A percentile compares a stretch with the other conserved stretches of the same genome.
These are phyloP conservation scores for Drosophila subobscura DNA, from an alignment of 1,140 invertebrate genomes.

Conservation along the genomic window DNA sequence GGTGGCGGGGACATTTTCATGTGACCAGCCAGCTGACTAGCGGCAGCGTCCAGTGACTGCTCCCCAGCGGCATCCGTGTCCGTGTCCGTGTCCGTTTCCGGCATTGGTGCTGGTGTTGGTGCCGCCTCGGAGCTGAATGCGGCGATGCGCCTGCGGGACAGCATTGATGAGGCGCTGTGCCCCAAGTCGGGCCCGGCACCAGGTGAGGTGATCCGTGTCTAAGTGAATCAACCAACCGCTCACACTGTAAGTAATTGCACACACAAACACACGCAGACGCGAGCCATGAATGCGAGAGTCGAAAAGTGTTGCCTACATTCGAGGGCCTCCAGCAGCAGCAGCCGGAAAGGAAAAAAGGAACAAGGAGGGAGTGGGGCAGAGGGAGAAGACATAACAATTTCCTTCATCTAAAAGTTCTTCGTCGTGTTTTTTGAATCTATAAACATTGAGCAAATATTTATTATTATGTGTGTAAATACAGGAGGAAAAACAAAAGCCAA, in stretches of 20 bases:
- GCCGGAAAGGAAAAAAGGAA: too few species aligned
- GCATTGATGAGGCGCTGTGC: slow-evolving; percentile 71
- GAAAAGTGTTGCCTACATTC: slow-evolving; percentile 11
- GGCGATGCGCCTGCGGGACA: slow-evolving; percentile 62
- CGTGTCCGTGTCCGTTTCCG: slow-evolving; percentile 16
- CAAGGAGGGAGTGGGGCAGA: too few species aligned
- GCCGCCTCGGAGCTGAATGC: slow-evolving; percentile 47
- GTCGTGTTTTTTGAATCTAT: slow-evolving; percentile 11
- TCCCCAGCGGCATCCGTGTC: too few species aligned
- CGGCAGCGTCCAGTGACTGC: slow-evolving; percentile 7
- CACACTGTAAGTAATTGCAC: slow-evolving; percentile 56
- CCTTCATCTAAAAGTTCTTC: slow-evolving; percentile 18
- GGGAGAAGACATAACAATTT: background rate
- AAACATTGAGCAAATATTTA: slow-evolving; percentile 58
- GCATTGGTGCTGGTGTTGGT: slow-evolving; percentile 15
- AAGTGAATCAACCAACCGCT: slow-evolving; percentile 10
- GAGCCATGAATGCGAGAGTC: background rate
- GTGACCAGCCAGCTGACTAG: slow-evolving; percentile 84
- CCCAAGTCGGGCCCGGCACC: slow-evolving; percentile 63
- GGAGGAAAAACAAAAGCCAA: slow-evolving; percentile 22
- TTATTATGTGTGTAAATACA: slow-evolving; percentile 66
- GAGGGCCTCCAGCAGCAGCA: background rate
- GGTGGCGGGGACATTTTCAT: slow-evolving; percentile 86
- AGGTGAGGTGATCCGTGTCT: slow-evolving; percentile 80
- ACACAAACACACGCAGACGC: slow-evolving; percentile 4